Evolutionary conservation across 2,888 invertebrate species (phyloP).

Genomic region (Sphaerophoria rueppellii): DNA sequence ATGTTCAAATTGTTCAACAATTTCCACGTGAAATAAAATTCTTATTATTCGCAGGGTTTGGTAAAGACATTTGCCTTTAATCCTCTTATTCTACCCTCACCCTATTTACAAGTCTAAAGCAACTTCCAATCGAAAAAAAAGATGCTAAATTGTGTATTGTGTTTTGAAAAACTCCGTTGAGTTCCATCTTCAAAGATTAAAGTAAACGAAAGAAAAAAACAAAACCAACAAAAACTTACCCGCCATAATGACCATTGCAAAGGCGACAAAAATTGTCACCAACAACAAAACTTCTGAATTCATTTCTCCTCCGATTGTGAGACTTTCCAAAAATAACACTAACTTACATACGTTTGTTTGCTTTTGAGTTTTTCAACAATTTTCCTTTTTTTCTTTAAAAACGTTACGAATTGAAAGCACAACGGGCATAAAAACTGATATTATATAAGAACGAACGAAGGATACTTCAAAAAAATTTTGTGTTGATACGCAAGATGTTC

Average conservation of each 20-base stretch:
- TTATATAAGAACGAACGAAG: neutral
- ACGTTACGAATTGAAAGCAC: slow-evolving; percentile 27
- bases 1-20: slow-evolving; percentile 13
- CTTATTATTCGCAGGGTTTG: neutral
- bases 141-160: slow-evolving; percentile 5
- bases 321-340: slow-evolving; percentile 44
- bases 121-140: neutral
- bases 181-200: slow-evolving; percentile 18
- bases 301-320: slow-evolving; percentile 35
- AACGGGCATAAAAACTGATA: slow-evolving; percentile 31
- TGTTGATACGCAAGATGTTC: slow-evolving; percentile 67
- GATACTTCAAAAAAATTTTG: slow-evolving; percentile 50
- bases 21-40: slow-evolving; percentile 16
- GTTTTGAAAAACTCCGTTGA: slow-evolving; percentile 22
- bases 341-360: slow-evolving; percentile 23
- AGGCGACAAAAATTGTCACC: slow-evolving; percentile 47
- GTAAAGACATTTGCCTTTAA: neutral
- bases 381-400: slow-evolving; percentile 48
- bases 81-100: neutral
- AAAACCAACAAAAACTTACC: slow-evolving; percentile 42
- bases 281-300: slow-evolving; percentile 45
- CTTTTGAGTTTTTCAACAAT: slow-evolving; percentile 25
- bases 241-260: slow-evolving; percentile 53
- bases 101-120: neutral
- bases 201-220: neutral